These are phyloP conservation scores for Hymenochirus boettgeri DNA, from an alignment of 2,113 vertebrate species.

Conservation along the genomic window DNA sequence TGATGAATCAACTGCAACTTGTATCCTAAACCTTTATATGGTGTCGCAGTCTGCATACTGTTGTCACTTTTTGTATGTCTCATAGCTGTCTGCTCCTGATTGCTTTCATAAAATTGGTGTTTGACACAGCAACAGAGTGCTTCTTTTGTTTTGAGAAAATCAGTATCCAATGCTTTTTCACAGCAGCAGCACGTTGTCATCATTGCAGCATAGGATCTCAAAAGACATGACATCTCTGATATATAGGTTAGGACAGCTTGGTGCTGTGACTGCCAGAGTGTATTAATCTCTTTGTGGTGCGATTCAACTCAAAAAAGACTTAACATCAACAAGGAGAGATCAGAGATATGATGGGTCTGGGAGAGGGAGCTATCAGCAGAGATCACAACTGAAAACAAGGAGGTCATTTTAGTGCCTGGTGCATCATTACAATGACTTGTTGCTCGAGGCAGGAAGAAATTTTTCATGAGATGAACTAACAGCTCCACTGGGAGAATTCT, in stretches of 20 bases:
- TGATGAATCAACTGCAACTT: too few species aligned
- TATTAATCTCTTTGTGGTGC: conserved; percentile 79
- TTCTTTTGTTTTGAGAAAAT: too few species aligned
- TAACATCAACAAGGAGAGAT: conserved; percentile 67
- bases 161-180: conserved; percentile 39
- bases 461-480: conserved; percentile 27
- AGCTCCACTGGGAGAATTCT: conserved; percentile 21
- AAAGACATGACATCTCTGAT: conserved; percentile 66
- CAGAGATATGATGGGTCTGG: conserved; percentile 72
- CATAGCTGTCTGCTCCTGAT: too few species aligned
- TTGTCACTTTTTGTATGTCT: too few species aligned
- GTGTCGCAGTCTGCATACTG: too few species aligned
- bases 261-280: conserved; percentile 72
- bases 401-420: conserved; percentile 50
- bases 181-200: conserved; percentile 43
- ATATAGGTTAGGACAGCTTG: conserved; percentile 81
- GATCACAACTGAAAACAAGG: conserved; percentile 59
- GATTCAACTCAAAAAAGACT: conserved; percentile 66
- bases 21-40: too few species aligned
- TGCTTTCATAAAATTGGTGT: too few species aligned
- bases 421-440: conserved; percentile 45
- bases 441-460: conserved; percentile 39
- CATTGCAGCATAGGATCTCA: conserved; percentile 53
- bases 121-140: too few species aligned
- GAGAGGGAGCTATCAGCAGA: conserved; percentile 54